A percentile compares a stretch with the other conserved stretches of the same genome.
Conservation (phyloP, 2,888 invertebrate species). For the Fragum sueziense region DNA sequence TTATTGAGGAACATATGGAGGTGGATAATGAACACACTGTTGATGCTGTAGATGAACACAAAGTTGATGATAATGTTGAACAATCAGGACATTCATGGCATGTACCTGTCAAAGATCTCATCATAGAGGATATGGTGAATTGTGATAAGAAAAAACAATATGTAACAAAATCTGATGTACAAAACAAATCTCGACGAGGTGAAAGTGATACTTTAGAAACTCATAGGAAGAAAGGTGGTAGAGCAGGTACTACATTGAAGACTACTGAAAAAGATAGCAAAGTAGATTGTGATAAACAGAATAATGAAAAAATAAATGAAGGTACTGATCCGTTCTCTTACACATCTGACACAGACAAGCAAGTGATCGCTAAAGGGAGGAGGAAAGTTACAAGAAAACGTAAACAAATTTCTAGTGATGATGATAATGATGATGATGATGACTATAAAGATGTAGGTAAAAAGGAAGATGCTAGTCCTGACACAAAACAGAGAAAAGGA, state of each 20-base stretch:
- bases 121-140: constrained; percentile 39
- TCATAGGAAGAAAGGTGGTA: too few relatives aligned
- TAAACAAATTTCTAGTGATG: neutral
- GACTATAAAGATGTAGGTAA: neutral
- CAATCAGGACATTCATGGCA: constrained; percentile 54
- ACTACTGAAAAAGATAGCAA: too few relatives aligned
- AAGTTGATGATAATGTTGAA: constrained; percentile 20
- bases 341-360: neutral
- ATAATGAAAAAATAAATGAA: too few relatives aligned
- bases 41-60: neutral
- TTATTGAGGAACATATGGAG: constrained; percentile 10
- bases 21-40: neutral
- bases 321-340: neutral
- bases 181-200: too few relatives aligned
- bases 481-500: neutral
- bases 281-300: too few relatives aligned
- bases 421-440: neutral
- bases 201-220: too few relatives aligned
- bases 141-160: constrained; percentile 4
- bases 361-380: neutral
- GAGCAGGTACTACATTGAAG: too few relatives aligned
- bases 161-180: neutral
- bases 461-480: neutral
- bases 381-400: neutral
- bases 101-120: constrained; percentile 48